phyloP scores from a whole-genome alignment of 2,797 vertebrate genomes.

The Champsocephalus esox region DNA sequence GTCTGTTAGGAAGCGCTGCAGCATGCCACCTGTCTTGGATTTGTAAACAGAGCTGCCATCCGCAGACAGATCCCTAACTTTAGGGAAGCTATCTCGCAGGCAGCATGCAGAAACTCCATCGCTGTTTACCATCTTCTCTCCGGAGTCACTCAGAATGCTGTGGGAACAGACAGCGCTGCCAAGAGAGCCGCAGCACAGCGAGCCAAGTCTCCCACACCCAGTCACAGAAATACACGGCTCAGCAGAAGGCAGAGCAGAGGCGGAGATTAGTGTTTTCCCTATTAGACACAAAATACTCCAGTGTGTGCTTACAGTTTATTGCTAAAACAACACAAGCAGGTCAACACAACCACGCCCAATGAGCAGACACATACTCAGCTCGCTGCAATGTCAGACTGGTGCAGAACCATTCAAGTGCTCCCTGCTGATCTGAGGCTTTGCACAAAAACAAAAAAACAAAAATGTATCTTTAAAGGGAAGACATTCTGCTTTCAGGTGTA shows the following conservation, averaged over 20 bases:
- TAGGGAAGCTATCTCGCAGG: constrained; percentile 8
- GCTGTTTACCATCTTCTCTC: constrained; percentile 45
- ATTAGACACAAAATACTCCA: neutral
- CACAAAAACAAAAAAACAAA: neutral
- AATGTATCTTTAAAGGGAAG: no score
- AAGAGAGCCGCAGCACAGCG: neutral
- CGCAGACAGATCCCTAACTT: constrained; percentile 19
- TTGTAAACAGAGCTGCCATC: constrained; percentile 40
- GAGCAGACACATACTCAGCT: neutral
- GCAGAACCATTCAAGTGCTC: neutral
- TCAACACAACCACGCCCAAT: neutral
- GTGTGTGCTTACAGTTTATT: neutral
- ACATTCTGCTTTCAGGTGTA: no score
- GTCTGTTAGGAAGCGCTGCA: constrained; percentile 4
- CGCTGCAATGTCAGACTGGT: neutral
- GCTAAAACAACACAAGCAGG: neutral
- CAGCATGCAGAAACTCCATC: constrained; percentile 16
- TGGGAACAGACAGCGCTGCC: constrained; percentile 7
- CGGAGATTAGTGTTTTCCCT: neutral
- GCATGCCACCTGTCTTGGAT: constrained; percentile 45
- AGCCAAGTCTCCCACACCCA: constrained; percentile 12
- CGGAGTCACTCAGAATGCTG: constrained; percentile 4
- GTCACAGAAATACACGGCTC: neutral
- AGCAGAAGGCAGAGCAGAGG: neutral
- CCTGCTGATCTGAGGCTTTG: neutral